A percentile compares a stretch with the other conserved stretches of the same genome.
Evolutionary conservation across 1,140 invertebrate species (phyloP).

Genomic region (Polypedilum pembai): DNA sequence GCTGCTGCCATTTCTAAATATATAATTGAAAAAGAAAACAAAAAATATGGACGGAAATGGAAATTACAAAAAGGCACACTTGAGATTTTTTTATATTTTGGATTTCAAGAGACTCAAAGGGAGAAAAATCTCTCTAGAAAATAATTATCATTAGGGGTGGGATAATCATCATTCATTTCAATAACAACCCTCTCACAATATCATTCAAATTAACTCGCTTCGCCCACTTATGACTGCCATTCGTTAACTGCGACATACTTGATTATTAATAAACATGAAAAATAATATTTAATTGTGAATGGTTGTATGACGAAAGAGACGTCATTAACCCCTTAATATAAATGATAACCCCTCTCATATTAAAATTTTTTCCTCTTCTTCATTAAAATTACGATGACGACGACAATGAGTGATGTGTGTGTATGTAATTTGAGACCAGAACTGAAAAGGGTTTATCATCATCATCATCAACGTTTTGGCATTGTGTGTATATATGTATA

Average conservation of each 20-base stretch:
- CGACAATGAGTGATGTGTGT: neutral
- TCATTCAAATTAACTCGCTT: neutral
- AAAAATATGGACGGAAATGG: neutral
- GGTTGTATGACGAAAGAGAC: neutral
- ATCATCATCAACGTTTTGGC: neutral
- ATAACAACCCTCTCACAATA: neutral
- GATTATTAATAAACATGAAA: constrained; percentile 14
- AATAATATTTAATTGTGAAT: neutral
- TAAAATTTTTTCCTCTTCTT: neutral
- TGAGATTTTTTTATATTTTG: neutral
- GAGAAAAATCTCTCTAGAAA: neutral
- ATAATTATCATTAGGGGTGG: neutral
- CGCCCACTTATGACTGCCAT: neutral
- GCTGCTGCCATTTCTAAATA: constrained; percentile 10
- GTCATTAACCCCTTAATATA: constrained; percentile 12
- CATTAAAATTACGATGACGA: neutral
- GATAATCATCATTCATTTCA: neutral
- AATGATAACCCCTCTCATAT: neutral
- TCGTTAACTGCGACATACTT: neutral
- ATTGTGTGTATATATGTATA: neutral
- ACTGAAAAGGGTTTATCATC: neutral
- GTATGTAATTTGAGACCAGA: neutral
- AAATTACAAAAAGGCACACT: neutral
- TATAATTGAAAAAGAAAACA: neutral
- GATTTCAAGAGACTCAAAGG: neutral